Evolutionary conservation across 2,113 vertebrate species (phyloP), one percentile per base, ranked within the genome.

Genomic region (Misgurnus anguillicaudatus): DNA sequence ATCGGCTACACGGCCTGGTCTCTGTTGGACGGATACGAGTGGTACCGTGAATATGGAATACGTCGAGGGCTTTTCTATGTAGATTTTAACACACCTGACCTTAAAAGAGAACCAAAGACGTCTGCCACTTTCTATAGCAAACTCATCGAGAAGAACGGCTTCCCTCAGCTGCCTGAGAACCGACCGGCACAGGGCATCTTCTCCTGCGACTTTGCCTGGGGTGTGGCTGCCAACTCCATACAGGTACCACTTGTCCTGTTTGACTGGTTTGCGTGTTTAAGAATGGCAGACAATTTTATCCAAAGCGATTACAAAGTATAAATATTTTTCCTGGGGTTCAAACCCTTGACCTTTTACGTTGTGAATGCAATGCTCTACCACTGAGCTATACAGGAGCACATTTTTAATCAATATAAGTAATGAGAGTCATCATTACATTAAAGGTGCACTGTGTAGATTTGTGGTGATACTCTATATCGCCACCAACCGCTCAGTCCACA

Each of bases 1-100:
- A 94, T 98, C 6, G 98, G 98, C 68, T 99, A 97, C 91, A 99
- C 97, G 0, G 96, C 94, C 9, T 99, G 97, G 97, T 98, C 98
- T 19, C 94, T 99, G 84, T 88, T 98, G 65, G 98, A 99, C 4
- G 96, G 97, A 68, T 98, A 98, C 3, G 98, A 99, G 88, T 99
- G 97, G 97, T 91, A 95, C 83, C 89, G 95, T 21, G 96, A 96
- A 60, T 98, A 97, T 24, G 93, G 88, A 74, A 96, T 98, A 83
- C 89, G 98, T 2, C 92, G 95, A 1, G 98, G 98, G 2, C 92
- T 99, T 47, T 99, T 95, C 88, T 98, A 97, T 3, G 91, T 99
- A 0, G 96, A 99, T 90, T 98, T 99, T 84, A 91, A 93, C 87
- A 96, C 95, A 69, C 89, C 91, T 0, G 94, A 96, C 79, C 95